phyloP scores from a whole-genome alignment of 2,888 invertebrate species.

The Mesorhabditis spiculigera region DNA sequence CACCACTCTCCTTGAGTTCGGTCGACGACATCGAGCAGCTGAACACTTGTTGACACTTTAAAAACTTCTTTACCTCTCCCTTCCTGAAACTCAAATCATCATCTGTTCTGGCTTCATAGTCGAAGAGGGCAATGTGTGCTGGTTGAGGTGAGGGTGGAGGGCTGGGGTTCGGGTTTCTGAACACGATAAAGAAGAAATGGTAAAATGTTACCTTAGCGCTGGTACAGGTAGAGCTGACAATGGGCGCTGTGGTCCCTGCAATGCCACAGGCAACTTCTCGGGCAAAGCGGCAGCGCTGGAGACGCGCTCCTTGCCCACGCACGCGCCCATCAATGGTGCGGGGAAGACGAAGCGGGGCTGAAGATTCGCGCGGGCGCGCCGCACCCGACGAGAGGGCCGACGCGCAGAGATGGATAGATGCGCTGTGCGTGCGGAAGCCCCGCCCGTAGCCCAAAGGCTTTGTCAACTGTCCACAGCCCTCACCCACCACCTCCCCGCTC shows the following conservation, averaged over 20 bases:
- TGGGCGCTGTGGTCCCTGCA: slow-evolving; percentile 4
- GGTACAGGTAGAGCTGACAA: background rate
- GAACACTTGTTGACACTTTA: slow-evolving; percentile 8
- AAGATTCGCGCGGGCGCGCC: no score
- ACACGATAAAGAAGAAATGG: background rate
- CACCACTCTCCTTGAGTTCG: slow-evolving; percentile 99
- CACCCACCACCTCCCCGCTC: no score
- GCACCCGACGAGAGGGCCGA: no score
- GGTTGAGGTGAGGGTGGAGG: slow-evolving; percentile 5
- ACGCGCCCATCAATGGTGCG: slow-evolving; percentile 34
- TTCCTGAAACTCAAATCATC: slow-evolving; percentile 98
- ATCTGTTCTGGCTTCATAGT: slow-evolving; percentile 97
- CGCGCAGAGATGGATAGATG: no score
- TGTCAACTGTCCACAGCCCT: no score
- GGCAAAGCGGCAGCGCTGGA: background rate
- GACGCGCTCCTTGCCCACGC: slow-evolving; percentile 39
- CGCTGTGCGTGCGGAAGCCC: no score
- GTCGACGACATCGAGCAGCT: slow-evolving; percentile 90
- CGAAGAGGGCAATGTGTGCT: slow-evolving; percentile 78
- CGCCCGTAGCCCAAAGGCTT: no score
- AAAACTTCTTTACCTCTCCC: slow-evolving; percentile 69
- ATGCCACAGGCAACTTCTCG: background rate
- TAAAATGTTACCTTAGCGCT: background rate
- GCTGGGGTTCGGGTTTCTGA: slow-evolving; percentile 18
- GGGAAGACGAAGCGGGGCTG: no score